Evolutionary conservation across 2,797 vertebrate genomes (phyloP), one percentile per base, ranked within the genome.

Genomic region (Gallinago stenura): DNA sequence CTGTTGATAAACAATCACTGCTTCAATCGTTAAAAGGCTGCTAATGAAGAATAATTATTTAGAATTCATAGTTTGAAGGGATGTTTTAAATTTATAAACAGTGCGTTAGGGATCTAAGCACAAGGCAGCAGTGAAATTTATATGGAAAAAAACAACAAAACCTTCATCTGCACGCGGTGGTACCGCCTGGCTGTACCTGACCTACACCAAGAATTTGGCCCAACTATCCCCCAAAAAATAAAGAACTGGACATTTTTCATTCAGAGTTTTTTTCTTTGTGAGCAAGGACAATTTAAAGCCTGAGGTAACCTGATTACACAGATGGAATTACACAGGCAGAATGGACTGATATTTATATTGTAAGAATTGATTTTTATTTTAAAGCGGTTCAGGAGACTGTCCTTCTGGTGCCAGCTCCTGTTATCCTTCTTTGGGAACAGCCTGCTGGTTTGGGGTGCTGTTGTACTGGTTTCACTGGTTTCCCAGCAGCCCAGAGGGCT

Each of bases 61-160:
- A 77, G 25, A 39, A 61, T 73, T 77, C 68, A 60, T 66, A 35
- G 61, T 82, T 87, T 56, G 19, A 22, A 58, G 69, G 19, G 69
- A 54, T 77, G 87, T 60, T 94, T 95, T 76, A 69, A 43, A 56
- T 90, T 35, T n/a, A 37, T 57, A 43, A 83, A 35, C 14, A 10
- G 31, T 57, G 20, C 2, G 4, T 51, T 83, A 72, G 51, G 68
- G 68, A 46, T 30, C 43, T 22, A 72, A 91, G 57, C 16, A 24
- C 33, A 57, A 43, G 15, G 15, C 0, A 53, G 22, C 46, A 56
- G 15, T 41, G 60, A 80, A 83, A 86, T 61, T 86, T n/a, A 65
- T 56, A 41, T 3, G 12, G 50, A 39, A 35, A 46, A 61, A 39
- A 43, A 50, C 53, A 68, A 70, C 58, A 39, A 72, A 82, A 46